Base-by-base conservation (phyloP, 2,113 vertebrate genomes). In the Capra hircus region DNA sequence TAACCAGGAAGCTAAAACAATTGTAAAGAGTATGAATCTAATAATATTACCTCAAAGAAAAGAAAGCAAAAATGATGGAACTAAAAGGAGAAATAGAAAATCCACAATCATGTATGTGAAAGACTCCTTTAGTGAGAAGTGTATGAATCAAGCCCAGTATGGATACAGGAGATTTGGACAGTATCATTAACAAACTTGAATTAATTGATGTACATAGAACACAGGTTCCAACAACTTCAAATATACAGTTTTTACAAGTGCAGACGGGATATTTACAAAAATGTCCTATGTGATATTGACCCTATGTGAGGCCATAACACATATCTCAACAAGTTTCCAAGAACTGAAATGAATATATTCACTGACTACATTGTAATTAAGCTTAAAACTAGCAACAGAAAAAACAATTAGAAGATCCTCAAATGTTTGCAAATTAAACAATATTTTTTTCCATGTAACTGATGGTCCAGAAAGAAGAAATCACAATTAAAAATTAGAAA, bases 401-500 rank as follows among this genome's bases (percentile, higher is more conserved):
- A 87, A 83, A 23, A 80, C 40, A 77, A 83, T 53, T 64, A 83
- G 60, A 78, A 97, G 84, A 62, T 84, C 33, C 60, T 71, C n/a
- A 77, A 50, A 78, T 45, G 9, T 78, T 87, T 91, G 55, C 15
- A 94, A 84, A 84, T 84, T 78, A 88, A 94, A 19, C 48, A 78
- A 13, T 91, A 77, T 83, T 52, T 91, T 91, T 71, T 94, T 94
- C 21, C 48, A 80, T 80, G 77, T 88, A 94, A 93, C 33, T 62
- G 50, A 90, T 71, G 48, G 30, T 19, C 45, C 40, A 77, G 71
- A 90, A 95, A 81, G 59, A 92, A 50, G 71, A 88, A 94, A 67
- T 94, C 57, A 80, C 64, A 92, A 40, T 92, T 52, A n/a, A n/a
- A 92, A 91, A 67, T 92, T 59, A 50, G 23, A 91, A 95, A 94